Evolutionary conservation across 2,113 vertebrate genomes (phyloP).

Genomic region (Prochilodus magdalenae): DNA sequence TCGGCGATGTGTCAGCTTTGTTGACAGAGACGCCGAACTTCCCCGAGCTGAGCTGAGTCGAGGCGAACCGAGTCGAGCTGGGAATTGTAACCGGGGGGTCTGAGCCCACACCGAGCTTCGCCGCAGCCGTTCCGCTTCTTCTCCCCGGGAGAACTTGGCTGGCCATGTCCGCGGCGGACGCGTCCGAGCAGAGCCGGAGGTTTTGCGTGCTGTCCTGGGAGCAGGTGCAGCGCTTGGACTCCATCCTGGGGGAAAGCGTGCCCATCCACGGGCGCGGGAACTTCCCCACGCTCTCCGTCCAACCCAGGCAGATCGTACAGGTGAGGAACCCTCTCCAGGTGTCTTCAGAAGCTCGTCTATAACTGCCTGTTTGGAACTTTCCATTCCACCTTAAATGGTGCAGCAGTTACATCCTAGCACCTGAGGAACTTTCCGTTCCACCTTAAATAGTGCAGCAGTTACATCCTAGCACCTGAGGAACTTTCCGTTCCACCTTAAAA

Average conservation of each 20-base stretch:
- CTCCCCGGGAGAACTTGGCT: conserved; percentile 49
- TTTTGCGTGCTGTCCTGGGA: conserved; percentile 88
- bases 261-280: conserved; percentile 95
- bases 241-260: conserved; percentile 88
- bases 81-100: background rate
- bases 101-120: background rate
- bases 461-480: no score
- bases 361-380: no score
- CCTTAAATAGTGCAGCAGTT: no score
- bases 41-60: background rate
- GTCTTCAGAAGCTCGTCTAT: no score
- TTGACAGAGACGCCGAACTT: background rate
- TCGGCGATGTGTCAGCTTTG: background rate
- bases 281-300: conserved; percentile 92
- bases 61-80: background rate
- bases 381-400: no score
- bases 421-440: no score
- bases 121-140: background rate
- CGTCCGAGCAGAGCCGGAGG: conserved; percentile 76
- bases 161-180: conserved; percentile 73
- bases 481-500: no score
- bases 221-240: conserved; percentile 90
- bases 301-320: conserved; percentile 80
- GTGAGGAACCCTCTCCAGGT: background rate
- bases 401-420: no score